These are phyloP conservation scores for Propithecus deckenii DNA, from an alignment of 2,797 vertebrate genomes.

Conservation along the genomic window DNA sequence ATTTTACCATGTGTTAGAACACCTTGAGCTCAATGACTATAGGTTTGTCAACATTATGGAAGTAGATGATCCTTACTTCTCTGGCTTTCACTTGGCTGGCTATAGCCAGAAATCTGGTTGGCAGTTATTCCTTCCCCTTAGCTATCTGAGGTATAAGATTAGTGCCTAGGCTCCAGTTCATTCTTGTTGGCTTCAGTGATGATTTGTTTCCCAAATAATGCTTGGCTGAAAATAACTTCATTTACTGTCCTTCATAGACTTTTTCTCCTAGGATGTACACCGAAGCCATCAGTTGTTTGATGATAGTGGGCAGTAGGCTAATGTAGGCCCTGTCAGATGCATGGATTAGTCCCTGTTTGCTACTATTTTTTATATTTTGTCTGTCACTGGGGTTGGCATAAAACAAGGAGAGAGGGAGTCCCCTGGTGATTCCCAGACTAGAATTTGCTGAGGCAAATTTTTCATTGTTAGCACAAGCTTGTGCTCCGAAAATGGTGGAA, in stretches of 20 bases:
- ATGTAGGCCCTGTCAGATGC: neutral
- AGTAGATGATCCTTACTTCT: neutral
- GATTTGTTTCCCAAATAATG: constrained; percentile 12
- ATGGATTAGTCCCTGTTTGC: neutral
- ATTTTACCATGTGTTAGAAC: neutral
- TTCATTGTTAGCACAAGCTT: constrained; percentile 40
- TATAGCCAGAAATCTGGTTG: neutral
- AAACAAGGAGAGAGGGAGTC: neutral
- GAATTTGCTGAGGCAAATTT: constrained; percentile 39
- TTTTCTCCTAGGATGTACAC: neutral
- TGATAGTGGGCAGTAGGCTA: constrained; percentile 1
- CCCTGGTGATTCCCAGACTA: neutral
- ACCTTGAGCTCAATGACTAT: neutral
- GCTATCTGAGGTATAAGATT: neutral
- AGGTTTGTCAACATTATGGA: neutral
- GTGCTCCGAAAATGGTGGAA: neutral
- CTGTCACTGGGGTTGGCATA: neutral
- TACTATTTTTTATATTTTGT: neutral
- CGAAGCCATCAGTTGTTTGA: constrained; percentile 7
- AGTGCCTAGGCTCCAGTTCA: neutral
- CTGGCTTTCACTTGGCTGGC: neutral
- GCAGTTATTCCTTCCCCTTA: constrained; percentile 3
- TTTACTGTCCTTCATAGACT: neutral
- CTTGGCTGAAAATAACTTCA: neutral
- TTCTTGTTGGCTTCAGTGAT: neutral